Evolutionary conservation across 1,140 invertebrate genomes (phyloP).

Genomic region (Drosophila guanche): DNA sequence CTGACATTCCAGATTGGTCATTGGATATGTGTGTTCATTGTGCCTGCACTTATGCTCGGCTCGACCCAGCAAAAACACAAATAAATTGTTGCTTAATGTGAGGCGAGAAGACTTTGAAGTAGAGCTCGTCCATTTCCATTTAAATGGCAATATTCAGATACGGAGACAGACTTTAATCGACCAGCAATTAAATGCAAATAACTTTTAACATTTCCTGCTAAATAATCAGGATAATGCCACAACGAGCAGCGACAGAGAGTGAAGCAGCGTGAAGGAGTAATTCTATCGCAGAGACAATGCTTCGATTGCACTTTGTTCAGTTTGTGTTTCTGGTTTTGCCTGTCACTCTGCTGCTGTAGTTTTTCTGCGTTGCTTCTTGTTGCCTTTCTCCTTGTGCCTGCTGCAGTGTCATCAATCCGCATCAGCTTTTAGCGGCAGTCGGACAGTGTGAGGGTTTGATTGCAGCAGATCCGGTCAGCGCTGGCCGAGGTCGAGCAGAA

Average conservation of each 20-base stretch:
- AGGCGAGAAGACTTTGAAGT: background rate
- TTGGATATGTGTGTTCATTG: too few species aligned
- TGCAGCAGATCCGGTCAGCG: conserved; percentile 25
- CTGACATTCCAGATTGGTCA: background rate
- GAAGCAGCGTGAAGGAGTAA: background rate
- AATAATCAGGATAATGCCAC: conserved; percentile 31
- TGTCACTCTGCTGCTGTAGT: background rate
- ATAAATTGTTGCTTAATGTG: too few species aligned
- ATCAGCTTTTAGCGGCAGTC: conserved; percentile 49
- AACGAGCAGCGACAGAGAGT: background rate
- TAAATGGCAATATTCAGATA: conserved; percentile 2
- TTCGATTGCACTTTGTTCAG: conserved; percentile 4
- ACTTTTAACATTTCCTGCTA: conserved; percentile 20
- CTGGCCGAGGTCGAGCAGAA: conserved; percentile 47
- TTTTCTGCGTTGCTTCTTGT: conserved; percentile 7
- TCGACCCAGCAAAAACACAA: background rate
- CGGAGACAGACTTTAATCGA: background rate
- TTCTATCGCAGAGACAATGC: conserved; percentile 12
- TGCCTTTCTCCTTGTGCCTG: conserved; percentile 2
- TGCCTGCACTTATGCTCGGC: too few species aligned
- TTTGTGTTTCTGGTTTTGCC: conserved; percentile 17
- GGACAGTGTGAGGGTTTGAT: conserved; percentile 51
- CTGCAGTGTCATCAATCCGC: conserved; percentile 54
- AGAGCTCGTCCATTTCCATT: background rate
- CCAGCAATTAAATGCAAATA: conserved; percentile 17